Evolutionary conservation across 2,797 vertebrate species (phyloP).

Genomic region (Halcyon chelicuti): DNA sequence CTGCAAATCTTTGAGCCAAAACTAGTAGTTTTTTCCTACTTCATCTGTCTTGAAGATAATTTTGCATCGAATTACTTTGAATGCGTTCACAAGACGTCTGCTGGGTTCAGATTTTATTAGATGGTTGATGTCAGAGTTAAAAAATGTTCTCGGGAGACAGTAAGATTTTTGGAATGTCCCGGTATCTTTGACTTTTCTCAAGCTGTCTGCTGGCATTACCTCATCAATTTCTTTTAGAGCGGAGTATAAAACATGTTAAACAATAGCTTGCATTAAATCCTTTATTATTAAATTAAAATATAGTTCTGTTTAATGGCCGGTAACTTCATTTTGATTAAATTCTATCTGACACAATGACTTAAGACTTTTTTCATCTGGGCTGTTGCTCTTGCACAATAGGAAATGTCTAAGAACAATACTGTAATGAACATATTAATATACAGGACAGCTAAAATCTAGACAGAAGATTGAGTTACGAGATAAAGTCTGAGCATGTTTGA

Average conservation of each 20-base stretch:
- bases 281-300: conserved; percentile 31
- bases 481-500: conserved; percentile 9
- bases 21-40: conserved; percentile 34
- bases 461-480: neutral
- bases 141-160: conserved; percentile 70
- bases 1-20: conserved; percentile 1
- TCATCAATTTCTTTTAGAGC: conserved; percentile 60
- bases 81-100: conserved; percentile 49
- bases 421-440: neutral
- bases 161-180: conserved; percentile 60
- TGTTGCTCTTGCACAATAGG: conserved; percentile 31
- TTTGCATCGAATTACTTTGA: conserved; percentile 39
- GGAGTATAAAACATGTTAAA: conserved; percentile 46
- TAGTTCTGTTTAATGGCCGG: neutral
- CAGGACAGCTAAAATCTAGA: neutral
- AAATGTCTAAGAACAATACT: conserved; percentile 1
- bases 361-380: neutral
- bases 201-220: conserved; percentile 57
- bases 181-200: conserved; percentile 54
- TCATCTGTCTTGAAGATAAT: conserved; percentile 63
- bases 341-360: neutral
- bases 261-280: conserved; percentile 33
- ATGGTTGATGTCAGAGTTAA: conserved; percentile 69
- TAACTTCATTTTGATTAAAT: conserved; percentile 25
- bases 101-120: conserved; percentile 50